Evolutionary conservation across 2,888 invertebrate species (phyloP), one percentile per base, ranked within the genome.

Genomic region (Clunio marinus): DNA sequence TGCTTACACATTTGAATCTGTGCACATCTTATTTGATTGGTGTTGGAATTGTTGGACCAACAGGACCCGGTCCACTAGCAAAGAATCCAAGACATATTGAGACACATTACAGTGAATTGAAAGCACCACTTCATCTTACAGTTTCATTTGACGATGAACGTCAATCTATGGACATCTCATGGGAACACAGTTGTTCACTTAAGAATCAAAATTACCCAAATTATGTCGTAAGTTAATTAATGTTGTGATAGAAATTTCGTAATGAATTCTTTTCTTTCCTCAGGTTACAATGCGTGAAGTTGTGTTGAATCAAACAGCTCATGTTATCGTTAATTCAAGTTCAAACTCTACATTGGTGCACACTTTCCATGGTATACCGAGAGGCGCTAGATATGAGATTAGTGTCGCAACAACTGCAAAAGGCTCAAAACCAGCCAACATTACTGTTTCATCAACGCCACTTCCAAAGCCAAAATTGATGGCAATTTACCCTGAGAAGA

Each of bases 21-120:
- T 93, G 93, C 72, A 88, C 89, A 74, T 82, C 81, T 1, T 92
- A 92, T 75, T 76, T 86, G 67, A 86, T 92, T 75, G 83, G 84
- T 2, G 86, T 91, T 2, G 88, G 87, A 0, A 76, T 88, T 1
- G 75, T 86, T 10, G 83, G 83, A 0, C 86, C 87, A 0, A 75
- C 80, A 28, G 89, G 89, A 0, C 77, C 81, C n/a, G 87, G 88
- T 4, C 89, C 88, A 1, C 77, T 90, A 51, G 79, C 81, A 0
- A 78, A 80, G 28, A 77, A 77, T 32, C 81, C 84, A 0, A 74
- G 78, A 0, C 80, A 78, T 46, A 78, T 87, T 2, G 75, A 81
- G 32, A 91, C 90, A 0, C 80, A 83, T 69, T 85, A 84, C 72
- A 85, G 88, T 73, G 76, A 79, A n/a, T 81, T 82, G 70, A 87